These are phyloP conservation scores for Galendromus occidentalis DNA, from an alignment of 1,140 invertebrate species.

Conservation along the genomic window DNA sequence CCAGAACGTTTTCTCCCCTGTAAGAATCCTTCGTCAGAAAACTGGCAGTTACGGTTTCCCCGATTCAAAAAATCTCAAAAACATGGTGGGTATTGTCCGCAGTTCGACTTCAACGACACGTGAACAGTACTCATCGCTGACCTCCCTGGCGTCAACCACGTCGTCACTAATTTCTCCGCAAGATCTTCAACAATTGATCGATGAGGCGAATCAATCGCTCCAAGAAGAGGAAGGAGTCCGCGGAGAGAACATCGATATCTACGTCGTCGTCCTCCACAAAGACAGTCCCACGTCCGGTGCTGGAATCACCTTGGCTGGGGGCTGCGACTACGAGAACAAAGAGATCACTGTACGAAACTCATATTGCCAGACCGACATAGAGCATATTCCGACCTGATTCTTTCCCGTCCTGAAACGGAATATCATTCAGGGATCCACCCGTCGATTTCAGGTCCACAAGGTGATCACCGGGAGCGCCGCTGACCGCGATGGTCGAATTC, in stretches of 20 bases:
- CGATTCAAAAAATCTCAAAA: no score
- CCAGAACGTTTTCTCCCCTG: background rate
- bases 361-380: no score
- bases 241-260: conserved; percentile 31
- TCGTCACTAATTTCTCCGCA: conserved; percentile 38
- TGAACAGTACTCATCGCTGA: conserved; percentile 38
- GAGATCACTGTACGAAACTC: conserved; percentile 52
- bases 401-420: no score
- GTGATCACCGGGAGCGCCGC: conserved; percentile 62
- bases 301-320: conserved; percentile 64
- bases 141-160: conserved; percentile 39
- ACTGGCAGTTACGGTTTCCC: no score
- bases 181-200: conserved; percentile 40
- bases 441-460: conserved; percentile 48
- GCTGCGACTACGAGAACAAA: conserved; percentile 67
- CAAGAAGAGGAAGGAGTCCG: conserved; percentile 33
- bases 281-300: conserved; percentile 34
- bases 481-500: conserved; percentile 58
- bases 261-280: conserved; percentile 40
- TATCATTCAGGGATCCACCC: no score
- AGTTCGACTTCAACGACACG: background rate
- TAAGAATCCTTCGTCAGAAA: no score
- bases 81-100: background rate
- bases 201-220: conserved; percentile 38
- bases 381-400: conserved; percentile 8